phyloP scores from a whole-genome alignment of 2,113 vertebrate species.

The Eulemur rufifrons region DNA sequence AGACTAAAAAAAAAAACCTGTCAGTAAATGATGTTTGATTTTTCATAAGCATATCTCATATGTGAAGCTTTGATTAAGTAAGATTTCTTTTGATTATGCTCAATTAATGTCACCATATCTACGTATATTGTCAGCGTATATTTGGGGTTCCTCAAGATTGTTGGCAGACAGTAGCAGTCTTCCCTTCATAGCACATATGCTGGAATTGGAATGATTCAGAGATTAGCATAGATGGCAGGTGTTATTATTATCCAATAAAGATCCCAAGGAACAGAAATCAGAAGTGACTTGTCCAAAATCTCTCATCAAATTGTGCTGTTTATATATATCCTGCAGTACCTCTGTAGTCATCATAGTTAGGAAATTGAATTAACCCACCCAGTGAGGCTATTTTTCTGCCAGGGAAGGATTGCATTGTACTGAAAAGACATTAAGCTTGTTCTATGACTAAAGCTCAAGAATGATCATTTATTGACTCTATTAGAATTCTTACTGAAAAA shows the following conservation, averaged over 20 bases:
- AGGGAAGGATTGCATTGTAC: not conserved
- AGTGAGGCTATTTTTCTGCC: constrained; percentile 45
- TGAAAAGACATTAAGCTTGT: not conserved
- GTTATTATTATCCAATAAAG: constrained; percentile 52
- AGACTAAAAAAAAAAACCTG: not conserved
- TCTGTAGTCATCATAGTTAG: not conserved
- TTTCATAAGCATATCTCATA: not conserved
- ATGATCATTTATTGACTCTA: constrained; percentile 8
- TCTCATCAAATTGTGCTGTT: constrained; percentile 36
- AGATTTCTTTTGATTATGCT: constrained; percentile 43
- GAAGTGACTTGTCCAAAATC: constrained; percentile 63
- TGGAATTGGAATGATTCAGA: not conserved
- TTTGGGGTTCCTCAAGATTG: not conserved
- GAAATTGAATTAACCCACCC: constrained; percentile 47
- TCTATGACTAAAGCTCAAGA: constrained; percentile 13
- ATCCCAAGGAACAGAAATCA: constrained; percentile 50
- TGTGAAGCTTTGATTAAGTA: constrained; percentile 24
- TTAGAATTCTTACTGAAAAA: constrained; percentile 43
- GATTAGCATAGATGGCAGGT: constrained; percentile 35
- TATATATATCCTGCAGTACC: constrained; percentile 1
- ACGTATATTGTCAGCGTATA: not conserved
- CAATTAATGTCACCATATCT: not conserved
- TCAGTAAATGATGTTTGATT: not conserved
- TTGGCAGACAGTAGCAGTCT: not conserved
- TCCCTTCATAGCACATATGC: not conserved